phyloP scores from a whole-genome alignment of 2,113 vertebrate genomes.

The Atrichornis clamosus region DNA sequence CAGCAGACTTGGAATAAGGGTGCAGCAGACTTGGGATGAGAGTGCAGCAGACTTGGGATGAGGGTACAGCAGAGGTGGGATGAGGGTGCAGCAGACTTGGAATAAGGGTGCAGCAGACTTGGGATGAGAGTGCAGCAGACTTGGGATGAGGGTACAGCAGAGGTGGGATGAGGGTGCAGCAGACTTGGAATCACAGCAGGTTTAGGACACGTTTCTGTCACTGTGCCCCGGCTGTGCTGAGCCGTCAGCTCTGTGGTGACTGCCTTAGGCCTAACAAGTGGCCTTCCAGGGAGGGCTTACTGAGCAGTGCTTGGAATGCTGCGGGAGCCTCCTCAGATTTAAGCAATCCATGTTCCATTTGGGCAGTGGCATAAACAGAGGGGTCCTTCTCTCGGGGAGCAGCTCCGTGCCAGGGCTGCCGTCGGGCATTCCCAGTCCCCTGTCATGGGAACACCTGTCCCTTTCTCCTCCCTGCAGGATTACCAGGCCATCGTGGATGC shows the following conservation, averaged over 20 bases:
- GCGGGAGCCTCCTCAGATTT: background rate
- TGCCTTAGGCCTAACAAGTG: background rate
- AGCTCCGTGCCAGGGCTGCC: background rate
- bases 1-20: background rate
- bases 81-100: background rate
- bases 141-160: background rate
- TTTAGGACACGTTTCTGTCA: background rate
- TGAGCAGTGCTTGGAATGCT: background rate
- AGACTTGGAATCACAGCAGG: background rate
- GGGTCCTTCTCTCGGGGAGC: background rate
- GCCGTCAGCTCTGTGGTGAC: background rate
- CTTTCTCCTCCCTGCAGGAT: conserved; percentile 73
- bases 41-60: background rate
- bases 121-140: too few relatives aligned
- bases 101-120: too few relatives aligned
- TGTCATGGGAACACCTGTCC: rapidly evolving
- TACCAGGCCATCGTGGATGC: conserved; percentile 98
- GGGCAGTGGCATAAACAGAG: background rate
- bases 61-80: background rate
- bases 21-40: too few relatives aligned
- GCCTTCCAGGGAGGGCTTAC: background rate
- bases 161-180: background rate
- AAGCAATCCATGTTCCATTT: background rate
- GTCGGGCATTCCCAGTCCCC: background rate
- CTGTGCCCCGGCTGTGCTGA: background rate